Evolutionary conservation across 2,888 invertebrate genomes (phyloP), one percentile per base, ranked within the genome.

Genomic region (Dryomyza anilis): DNA sequence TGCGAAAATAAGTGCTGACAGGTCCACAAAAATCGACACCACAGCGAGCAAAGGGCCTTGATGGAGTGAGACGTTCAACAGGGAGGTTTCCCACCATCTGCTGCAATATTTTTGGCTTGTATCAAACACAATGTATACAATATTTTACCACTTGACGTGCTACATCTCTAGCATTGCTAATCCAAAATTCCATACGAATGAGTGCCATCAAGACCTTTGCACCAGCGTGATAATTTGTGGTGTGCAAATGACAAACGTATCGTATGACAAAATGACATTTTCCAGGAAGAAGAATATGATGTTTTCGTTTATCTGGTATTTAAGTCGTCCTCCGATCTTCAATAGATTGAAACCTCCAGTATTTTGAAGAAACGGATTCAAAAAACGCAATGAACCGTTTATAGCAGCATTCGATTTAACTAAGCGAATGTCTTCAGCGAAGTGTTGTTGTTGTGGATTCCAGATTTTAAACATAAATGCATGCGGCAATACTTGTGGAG

Each of bases 101-200:
- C 14, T 65, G 45, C 7, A 66, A 36, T 16, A 71, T n/a, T 48
- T 65, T 67, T 1, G 69, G 67, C 10, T 50, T 10, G 46, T 66
- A 68, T 5, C 53, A 61, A 7, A 58, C 52, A 10, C 68, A 67
- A 30, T 65, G 65, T 21, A 56, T 29, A 62, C 48, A 48, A n/a
- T 16, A 23, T 8, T 23, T 1, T n/a, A 48, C 48, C 1, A 48
- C 3, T 1, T 12, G 48, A 1, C 48, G 19, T 8, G 48, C 48
- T 4, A 48, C 12, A 10, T 23, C 21, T 8, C 48, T 19, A 10
- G 4, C 48, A 48, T 48, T 48, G 1, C 19, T 4, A 12, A 67
- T 64, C 68, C 69, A 69, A 57, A 68, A 68, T n/a, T 45, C 39
- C 21, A 19, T 53, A 23, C 67, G 52, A n/a, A n/a, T n/a, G n/a